Evolutionary conservation across 2,113 vertebrate species (phyloP).

Genomic region (Catharus bicknelli): DNA sequence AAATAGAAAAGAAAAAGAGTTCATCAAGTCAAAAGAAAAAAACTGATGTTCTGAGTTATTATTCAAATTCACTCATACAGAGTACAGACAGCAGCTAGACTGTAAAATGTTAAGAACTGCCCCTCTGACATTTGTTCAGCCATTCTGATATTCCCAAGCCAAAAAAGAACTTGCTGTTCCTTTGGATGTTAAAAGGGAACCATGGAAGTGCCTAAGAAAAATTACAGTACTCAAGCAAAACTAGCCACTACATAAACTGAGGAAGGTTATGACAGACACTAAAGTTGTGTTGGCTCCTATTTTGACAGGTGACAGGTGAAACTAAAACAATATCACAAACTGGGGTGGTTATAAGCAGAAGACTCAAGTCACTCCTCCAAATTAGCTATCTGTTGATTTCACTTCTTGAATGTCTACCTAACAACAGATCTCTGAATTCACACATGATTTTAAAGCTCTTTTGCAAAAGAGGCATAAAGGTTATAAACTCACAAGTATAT

Average conservation of each 20-base stretch:
- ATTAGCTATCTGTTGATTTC: not conserved
- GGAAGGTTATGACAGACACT: not conserved
- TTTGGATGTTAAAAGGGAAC: not conserved
- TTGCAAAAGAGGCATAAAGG: not conserved
- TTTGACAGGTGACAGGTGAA: not conserved
- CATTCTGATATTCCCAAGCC: not conserved
- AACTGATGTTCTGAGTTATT: not conserved
- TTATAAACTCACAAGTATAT: not conserved
- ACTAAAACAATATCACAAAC: not conserved
- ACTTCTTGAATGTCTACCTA: not conserved
- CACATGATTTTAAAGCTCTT: not conserved
- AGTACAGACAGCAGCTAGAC: not conserved
- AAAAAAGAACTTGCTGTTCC: not conserved
- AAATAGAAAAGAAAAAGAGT: not conserved
- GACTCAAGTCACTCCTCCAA: not conserved
- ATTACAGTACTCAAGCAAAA: not conserved
- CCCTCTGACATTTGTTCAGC: not conserved
- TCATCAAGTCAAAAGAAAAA: not conserved
- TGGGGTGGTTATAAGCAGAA: not conserved
- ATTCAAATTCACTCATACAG: not conserved
- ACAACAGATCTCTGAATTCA: not conserved
- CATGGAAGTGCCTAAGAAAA: not conserved
- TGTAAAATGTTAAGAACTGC: not conserved
- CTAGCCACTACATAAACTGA: not conserved
- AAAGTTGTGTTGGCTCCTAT: not conserved